phyloP scores from a whole-genome alignment of 1,140 invertebrate genomes.

The Potamilus streckersoni region DNA sequence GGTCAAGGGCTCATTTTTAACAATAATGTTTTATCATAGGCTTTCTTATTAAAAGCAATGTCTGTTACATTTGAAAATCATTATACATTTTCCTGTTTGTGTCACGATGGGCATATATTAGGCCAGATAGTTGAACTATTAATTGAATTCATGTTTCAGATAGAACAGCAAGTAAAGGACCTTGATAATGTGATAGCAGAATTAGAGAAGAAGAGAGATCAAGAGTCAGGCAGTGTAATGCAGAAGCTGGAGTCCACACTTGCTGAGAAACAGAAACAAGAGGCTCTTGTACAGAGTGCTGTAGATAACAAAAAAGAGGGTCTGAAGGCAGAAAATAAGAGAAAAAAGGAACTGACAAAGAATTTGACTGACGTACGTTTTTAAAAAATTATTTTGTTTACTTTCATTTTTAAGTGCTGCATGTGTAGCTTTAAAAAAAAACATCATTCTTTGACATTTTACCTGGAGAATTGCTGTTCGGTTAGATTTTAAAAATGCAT shows the following conservation, averaged over 20 bases:
- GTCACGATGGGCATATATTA: no score
- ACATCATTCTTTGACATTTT: no score
- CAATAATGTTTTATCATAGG: no score
- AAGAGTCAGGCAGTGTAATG: slow-evolving; percentile 78
- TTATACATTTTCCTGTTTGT: no score
- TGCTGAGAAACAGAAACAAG: slow-evolving; percentile 75
- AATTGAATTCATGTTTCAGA: slow-evolving; percentile 31
- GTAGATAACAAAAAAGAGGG: slow-evolving; percentile 78
- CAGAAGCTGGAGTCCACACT: slow-evolving; percentile 77
- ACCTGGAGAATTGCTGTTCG: no score
- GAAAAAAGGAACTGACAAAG: slow-evolving; percentile 77
- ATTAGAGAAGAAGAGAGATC: slow-evolving; percentile 64
- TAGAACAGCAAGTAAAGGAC: slow-evolving; percentile 65
- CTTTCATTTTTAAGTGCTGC: no score
- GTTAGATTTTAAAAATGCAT: no score
- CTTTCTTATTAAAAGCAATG: no score
- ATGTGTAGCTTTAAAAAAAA: no score
- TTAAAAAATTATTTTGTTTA: background rate
- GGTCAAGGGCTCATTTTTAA: no score
- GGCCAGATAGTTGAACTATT: no score
- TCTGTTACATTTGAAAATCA: no score
- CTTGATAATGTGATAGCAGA: slow-evolving; percentile 68
- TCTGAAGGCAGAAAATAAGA: slow-evolving; percentile 78
- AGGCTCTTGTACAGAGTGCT: slow-evolving; percentile 77
- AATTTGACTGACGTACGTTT: slow-evolving; percentile 75